Evolutionary conservation across 2,888 invertebrate genomes (phyloP).

Genomic region (Notodonta ziczac): DNA sequence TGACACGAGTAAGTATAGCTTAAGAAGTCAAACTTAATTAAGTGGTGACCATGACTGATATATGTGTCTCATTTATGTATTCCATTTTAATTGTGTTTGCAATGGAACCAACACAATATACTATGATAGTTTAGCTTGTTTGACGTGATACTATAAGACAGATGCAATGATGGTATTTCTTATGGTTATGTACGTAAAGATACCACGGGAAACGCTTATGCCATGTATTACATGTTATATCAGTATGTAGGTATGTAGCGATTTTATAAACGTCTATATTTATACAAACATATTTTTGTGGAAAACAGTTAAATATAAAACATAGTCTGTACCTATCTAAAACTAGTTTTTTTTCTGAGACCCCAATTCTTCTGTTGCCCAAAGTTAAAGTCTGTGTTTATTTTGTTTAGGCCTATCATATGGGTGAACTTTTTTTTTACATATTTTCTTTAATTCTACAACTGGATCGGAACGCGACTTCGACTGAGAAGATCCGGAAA

Average conservation of each 20-base stretch:
- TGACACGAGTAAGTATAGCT: background rate
- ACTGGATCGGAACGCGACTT: too few relatives aligned
- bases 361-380: too few relatives aligned
- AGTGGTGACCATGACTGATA: constrained; percentile 18
- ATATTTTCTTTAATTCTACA: too few relatives aligned
- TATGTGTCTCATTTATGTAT: constrained; percentile 20
- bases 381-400: too few relatives aligned
- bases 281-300: background rate
- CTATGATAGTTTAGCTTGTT: too few relatives aligned
- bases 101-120: background rate
- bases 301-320: background rate
- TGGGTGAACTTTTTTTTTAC: too few relatives aligned
- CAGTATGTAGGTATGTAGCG: background rate
- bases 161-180: too few relatives aligned
- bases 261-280: background rate
- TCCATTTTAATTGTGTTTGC: background rate
- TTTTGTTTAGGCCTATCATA: too few relatives aligned
- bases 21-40: background rate
- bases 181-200: background rate
- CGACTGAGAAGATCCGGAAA: too few relatives aligned
- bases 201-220: background rate
- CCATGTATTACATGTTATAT: background rate
- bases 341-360: background rate
- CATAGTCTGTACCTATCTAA: background rate
- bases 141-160: too few relatives aligned